Evolutionary conservation across 2,113 vertebrate genomes (phyloP), one percentile per base, ranked within the genome.

Genomic region (Burhinus oedicnemus): DNA sequence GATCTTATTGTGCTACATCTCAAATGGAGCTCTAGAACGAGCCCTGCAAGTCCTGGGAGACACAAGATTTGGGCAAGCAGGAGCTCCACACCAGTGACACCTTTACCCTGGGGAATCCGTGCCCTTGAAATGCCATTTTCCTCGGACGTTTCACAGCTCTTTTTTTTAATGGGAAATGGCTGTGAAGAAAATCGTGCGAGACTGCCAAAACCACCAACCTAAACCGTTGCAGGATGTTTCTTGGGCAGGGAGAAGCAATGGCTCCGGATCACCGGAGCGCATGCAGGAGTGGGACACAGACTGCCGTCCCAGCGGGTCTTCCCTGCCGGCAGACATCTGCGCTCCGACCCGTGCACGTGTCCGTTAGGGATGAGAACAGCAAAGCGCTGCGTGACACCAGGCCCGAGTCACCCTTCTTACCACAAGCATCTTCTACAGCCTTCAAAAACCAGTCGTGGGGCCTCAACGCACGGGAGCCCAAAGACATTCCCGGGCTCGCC

Each of bases 401-500:
- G 25, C 57, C 57, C 6, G 36, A 57, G 51, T 3, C 66, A 29
- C 44, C 23, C 29, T 34, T 3, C 38, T 52, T 16, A 25, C 19
- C 22, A 38, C 22, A 9, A 9, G 22, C 36, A 25, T 7, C 21
- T 34, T 8, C 32, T 15, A 29, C 58, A 52, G 32, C 82, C 89
- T 64, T 16, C 66, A 23, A 5, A 91, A 34, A 11, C 19, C 74
- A 29, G 9, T 2, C 2, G 3, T 0, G 40, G 44, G 62, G 27
- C 14, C 44, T 34, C 4, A 3, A 12, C 0, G 13, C 13, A 1
- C 4, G 5, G 44, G 42, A 81, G 30, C 61, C 36, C 78, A 26
- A 7, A 13, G 60, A 14, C 44, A 47, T 0, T 49, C 12, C 22
- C 0, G 1, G 40, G 45, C 45, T 86, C 5, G 1, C 21, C 44